Percentiles rank a stretch among this genome's conserved stretches.
Conservation (phyloP, 1,140 invertebrate genomes). For the Hyposmocoma kahamanoa region DNA sequence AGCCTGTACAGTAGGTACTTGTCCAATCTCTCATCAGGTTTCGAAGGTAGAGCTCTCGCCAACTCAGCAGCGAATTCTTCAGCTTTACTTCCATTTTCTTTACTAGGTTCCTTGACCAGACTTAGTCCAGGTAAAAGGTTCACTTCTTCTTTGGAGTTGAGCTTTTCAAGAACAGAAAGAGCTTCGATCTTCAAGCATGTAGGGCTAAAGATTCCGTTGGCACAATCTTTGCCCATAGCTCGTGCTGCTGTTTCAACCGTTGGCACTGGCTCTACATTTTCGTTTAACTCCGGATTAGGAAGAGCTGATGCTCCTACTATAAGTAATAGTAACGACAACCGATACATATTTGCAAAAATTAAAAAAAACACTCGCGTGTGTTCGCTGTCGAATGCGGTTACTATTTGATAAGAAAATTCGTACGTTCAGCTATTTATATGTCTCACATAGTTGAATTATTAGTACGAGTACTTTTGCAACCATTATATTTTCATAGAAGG, state of each 20-base stretch:
- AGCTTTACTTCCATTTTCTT: conserved; percentile 74
- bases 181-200: conserved; percentile 87
- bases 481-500: conserved; percentile 70
- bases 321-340: conserved; percentile 27
- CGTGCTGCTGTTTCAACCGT: conserved; percentile 37
- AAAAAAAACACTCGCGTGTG: conserved; percentile 34
- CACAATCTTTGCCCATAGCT: conserved; percentile 76
- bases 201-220: conserved; percentile 78
- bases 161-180: conserved; percentile 82
- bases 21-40: conserved; percentile 84
- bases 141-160: conserved; percentile 78
- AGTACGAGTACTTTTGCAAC: conserved; percentile 45
- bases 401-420: conserved; percentile 53
- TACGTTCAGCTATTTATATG: conserved; percentile 58
- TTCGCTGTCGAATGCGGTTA: conserved; percentile 38
- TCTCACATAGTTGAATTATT: conserved; percentile 57
- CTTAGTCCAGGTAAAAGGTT: conserved; percentile 81
- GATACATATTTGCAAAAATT: conserved; percentile 34
- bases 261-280: conserved; percentile 20
- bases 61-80: conserved; percentile 82
- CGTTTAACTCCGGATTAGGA: conserved; percentile 40
- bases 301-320: conserved; percentile 26
- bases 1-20: conserved; percentile 83
- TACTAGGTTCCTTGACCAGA: conserved; percentile 79
- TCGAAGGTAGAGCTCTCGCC: conserved; percentile 82